Conservation (phyloP, 2,113 vertebrate species). For the Scytalopus superciliaris region DNA sequence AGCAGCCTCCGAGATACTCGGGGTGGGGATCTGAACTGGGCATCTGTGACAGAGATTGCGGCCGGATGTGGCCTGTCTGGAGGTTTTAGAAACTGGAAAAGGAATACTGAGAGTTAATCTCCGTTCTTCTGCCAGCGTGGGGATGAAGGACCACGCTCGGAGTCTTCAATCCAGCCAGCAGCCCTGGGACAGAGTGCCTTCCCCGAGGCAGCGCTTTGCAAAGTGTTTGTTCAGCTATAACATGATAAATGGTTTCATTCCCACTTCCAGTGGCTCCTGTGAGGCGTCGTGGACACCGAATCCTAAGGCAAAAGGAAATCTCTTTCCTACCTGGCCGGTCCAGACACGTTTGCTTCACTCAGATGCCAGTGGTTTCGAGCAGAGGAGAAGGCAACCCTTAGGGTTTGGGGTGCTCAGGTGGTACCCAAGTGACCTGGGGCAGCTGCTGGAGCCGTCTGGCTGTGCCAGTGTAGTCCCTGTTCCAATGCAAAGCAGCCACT, state of each 20-base stretch:
- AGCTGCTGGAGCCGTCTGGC: neutral
- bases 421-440: neutral
- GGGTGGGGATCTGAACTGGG: neutral
- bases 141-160: neutral
- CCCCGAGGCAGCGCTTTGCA: neutral
- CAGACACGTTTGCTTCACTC: rapidly evolving
- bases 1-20: neutral
- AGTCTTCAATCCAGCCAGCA: neutral
- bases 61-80: slow-evolving; percentile 21
- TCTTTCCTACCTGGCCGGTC: neutral
- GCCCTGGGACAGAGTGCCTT: neutral
- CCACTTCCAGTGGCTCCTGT: neutral
- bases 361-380: rapidly evolving
- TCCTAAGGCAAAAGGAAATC: neutral
- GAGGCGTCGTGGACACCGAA: neutral
- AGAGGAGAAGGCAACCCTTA: neutral
- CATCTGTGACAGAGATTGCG: neutral
- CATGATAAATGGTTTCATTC: neutral
- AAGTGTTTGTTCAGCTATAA: neutral
- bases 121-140: neutral
- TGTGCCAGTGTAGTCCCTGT: rapidly evolving
- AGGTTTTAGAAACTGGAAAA: neutral
- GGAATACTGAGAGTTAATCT: neutral
- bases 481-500: neutral
- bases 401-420: neutral